These are phyloP conservation scores for Nasonia oneida DNA, from an alignment of 2,888 invertebrate genomes.

Conservation along the genomic window DNA sequence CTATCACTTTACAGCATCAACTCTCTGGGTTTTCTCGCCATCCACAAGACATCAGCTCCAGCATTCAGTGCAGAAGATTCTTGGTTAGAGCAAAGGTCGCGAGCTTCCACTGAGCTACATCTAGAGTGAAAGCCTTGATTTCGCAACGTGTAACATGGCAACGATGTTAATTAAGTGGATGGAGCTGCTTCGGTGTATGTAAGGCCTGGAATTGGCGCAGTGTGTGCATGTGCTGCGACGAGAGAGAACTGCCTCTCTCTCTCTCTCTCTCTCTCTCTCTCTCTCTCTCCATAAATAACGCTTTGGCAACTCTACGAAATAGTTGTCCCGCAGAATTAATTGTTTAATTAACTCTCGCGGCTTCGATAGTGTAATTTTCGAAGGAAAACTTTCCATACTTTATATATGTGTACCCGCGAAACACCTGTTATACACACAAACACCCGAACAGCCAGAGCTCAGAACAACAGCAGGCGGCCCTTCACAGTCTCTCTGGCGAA, in stretches of 20 bases:
- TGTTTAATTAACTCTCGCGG: conserved; percentile 6
- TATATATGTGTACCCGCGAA: neutral
- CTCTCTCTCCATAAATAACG: neutral
- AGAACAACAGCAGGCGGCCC: neutral
- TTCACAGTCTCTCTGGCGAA: neutral
- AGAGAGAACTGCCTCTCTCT: neutral
- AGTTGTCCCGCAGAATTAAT: neutral
- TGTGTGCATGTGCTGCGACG: neutral
- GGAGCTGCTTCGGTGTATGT: neutral
- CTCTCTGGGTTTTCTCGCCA: neutral
- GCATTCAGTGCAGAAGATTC: neutral
- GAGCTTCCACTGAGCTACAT: neutral
- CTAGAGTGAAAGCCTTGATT: neutral
- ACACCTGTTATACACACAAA: neutral
- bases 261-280: no score
- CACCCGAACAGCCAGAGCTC: neutral
- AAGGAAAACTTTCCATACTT: neutral
- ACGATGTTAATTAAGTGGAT: conserved; percentile 25
- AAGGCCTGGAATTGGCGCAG: neutral
- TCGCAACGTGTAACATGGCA: neutral
- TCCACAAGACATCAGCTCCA: neutral
- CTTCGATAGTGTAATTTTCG: neutral
- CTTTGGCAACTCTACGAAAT: neutral
- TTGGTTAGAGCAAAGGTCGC: neutral
- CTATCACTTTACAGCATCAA: no score